phyloP scores from a whole-genome alignment of 2,113 vertebrate species.

The Proteles cristata region DNA sequence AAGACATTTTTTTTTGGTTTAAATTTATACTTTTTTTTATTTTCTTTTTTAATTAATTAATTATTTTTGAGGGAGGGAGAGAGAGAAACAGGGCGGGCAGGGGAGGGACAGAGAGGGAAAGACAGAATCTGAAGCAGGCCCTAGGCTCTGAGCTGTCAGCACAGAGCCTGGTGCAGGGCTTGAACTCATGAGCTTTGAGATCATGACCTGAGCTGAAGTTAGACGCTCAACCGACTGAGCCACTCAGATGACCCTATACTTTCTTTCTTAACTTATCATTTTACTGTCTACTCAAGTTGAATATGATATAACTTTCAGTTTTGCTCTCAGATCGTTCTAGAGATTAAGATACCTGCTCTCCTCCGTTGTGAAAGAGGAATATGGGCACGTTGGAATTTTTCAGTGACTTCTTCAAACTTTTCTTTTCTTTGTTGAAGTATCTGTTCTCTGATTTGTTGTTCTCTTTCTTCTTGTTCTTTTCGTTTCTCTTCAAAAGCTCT shows the following conservation, averaged over 20 bases:
- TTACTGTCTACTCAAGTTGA: not conserved
- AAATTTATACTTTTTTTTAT: not conserved
- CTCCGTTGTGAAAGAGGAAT: conserved; percentile 87
- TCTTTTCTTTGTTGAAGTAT: conserved; percentile 92
- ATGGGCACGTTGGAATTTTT: conserved; percentile 92
- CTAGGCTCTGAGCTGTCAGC: no score
- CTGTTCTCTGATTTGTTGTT: conserved; percentile 89
- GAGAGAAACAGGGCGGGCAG: no score
- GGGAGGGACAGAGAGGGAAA: no score
- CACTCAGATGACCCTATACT: not conserved
- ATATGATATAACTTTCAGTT: conserved; percentile 33
- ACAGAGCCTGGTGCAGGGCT: no score
- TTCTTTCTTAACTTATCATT: conserved; percentile 2
- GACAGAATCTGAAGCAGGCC: no score
- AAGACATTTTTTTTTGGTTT: conserved; percentile 23
- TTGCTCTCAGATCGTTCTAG: conserved; percentile 9
- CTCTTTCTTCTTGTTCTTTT: conserved; percentile 89
- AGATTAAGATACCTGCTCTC: conserved; percentile 85
- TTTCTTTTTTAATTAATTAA: no score
- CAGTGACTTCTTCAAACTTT: conserved; percentile 92
- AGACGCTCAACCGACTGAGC: no score
- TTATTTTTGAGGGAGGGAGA: no score
- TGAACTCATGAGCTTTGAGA: no score
- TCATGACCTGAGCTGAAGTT: no score
- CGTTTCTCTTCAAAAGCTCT: conserved; percentile 93